phyloP scores from a whole-genome alignment of 1,140 invertebrate genomes.

The Venturia canescens region DNA sequence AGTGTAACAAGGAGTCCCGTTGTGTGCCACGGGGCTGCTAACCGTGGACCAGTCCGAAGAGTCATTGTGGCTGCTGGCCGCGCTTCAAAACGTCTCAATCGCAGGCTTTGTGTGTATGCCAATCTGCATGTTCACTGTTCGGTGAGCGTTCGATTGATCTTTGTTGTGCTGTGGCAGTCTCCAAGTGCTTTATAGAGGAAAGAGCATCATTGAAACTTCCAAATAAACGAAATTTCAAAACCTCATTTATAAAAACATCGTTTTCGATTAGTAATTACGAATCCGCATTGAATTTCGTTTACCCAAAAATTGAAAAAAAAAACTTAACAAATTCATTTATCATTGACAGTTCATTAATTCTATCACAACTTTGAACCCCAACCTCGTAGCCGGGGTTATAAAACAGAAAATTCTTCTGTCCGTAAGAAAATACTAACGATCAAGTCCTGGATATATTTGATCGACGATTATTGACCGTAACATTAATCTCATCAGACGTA shows the following conservation, averaged over 20 bases:
- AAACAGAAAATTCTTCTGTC: too few relatives aligned
- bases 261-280: background rate
- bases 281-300: too few relatives aligned
- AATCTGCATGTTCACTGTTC: conserved; percentile 6
- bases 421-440: too few relatives aligned
- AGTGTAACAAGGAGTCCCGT: conserved; percentile 16
- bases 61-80: conserved; percentile 8
- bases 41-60: conserved; percentile 23
- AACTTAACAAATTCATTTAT: too few relatives aligned
- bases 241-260: background rate
- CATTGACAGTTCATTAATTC: too few relatives aligned
- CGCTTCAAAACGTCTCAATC: conserved; percentile 15
- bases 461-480: too few relatives aligned
- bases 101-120: background rate
- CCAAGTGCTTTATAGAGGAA: background rate
- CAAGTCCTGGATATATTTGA: background rate
- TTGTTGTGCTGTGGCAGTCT: background rate
- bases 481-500: background rate
- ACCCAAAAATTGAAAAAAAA: too few relatives aligned
- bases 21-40: conserved; percentile 12
- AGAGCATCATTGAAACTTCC: too few relatives aligned
- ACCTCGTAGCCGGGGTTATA: too few relatives aligned
- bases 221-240: background rate
- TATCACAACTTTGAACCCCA: too few relatives aligned
- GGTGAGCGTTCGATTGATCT: background rate